Evolutionary conservation across 2,888 invertebrate species (phyloP), one percentile per base, ranked within the genome.

Genomic region (Athrips mouffetella): DNA sequence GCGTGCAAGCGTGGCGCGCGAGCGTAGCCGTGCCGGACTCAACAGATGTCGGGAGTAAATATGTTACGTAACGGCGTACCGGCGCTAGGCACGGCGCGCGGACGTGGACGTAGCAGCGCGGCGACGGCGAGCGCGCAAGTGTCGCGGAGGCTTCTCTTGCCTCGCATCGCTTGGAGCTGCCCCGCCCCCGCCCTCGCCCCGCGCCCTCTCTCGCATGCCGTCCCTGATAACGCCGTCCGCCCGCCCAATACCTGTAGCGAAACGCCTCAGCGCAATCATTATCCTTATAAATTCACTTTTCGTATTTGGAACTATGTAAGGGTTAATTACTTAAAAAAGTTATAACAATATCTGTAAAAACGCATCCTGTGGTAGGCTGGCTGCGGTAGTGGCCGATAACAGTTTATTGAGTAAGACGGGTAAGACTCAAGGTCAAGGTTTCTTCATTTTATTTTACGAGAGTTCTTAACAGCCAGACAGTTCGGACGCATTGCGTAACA

Each of bases 31-130:
- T 57, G 54, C 48, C 60, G 65, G 75, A 74, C 81, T 83, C 85
- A 85, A 86, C 86, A 85, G 84, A 80, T 84, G 84, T 72, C 74
- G 80, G 80, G 11, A 58, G 68, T 67, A 63, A 68, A 67, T 69
- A 70, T 60, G 76, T 85, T 84, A 83, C 82, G 84, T 81, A 85
- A 85, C 73, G 60, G 57, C 57, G 54, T 56, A 18, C 18, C 30
- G 30, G 31, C 44, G 31, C 37, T n/a, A n/a, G 37, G 35, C 5
- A 13, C 16, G 33, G 6, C 1, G 21, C 15, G 40, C 59, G 71
- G 21, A 2, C 76, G 66, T 74, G 71, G 68, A 55, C 76, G 76
- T 69, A 67, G 54, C 51, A 40, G 46, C 80, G 80, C 82, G 72
- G 61, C 78, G 77, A 68, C 64, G 70, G 58, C 73, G 56, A 66